These are phyloP conservation scores for Microctenopoma stevenorrisi DNA, from an alignment of 2,797 vertebrate genomes.

Conservation along the genomic window DNA sequence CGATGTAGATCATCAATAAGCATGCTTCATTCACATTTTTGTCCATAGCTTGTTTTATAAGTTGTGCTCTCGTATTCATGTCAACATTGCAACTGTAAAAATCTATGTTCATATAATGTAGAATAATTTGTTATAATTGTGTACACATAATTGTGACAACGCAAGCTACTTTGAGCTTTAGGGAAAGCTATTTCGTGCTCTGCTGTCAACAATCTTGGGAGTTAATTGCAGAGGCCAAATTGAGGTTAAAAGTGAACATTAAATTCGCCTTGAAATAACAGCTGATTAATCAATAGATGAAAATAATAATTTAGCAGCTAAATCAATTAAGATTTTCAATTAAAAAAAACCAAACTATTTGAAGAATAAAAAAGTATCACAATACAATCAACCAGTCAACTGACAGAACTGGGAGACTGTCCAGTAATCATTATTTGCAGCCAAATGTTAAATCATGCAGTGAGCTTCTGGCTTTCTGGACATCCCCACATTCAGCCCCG, in stretches of 20 bases:
- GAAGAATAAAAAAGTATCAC: not conserved
- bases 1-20: not conserved
- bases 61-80: not conserved
- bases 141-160: too few relatives aligned
- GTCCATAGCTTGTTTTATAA: not conserved
- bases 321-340: not conserved
- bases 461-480: not conserved
- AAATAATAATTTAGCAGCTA: not conserved
- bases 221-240: not conserved
- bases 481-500: not conserved
- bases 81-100: not conserved
- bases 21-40: not conserved
- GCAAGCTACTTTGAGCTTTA: not conserved
- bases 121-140: not conserved
- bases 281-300: not conserved
- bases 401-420: not conserved
- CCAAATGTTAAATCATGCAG: not conserved
- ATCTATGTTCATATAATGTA: not conserved
- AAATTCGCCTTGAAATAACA: not conserved
- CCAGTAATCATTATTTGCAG: not conserved
- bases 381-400: not conserved
- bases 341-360: not conserved
- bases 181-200: too few relatives aligned
- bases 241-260: not conserved
- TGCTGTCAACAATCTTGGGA: not conserved